Percentiles rank a stretch among this genome's conserved stretches.
phyloP scores from a whole-genome alignment of 2,113 vertebrate species.

The Bufo bufo region DNA sequence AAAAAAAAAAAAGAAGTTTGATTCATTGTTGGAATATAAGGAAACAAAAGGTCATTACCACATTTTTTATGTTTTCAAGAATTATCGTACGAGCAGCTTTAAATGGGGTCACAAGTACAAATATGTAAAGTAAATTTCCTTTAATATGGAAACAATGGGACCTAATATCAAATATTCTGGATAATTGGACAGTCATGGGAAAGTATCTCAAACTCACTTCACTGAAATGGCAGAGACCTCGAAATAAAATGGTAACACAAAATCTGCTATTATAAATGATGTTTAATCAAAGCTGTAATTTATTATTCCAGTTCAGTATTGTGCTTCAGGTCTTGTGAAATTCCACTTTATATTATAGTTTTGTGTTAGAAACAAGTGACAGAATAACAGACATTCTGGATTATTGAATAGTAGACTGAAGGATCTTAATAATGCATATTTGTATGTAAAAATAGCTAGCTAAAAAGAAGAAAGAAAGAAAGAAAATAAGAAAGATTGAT shows the following conservation, averaged over 20 bases:
- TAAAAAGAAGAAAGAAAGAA: no score
- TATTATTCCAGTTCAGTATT: background rate
- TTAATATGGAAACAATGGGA: background rate
- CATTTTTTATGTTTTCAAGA: background rate
- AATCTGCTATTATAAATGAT: no score
- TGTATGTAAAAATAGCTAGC: no score
- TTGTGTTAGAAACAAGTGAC: background rate
- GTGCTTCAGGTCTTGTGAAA: background rate
- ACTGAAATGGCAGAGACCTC: background rate
- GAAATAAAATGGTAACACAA: background rate
- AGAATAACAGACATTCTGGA: background rate
- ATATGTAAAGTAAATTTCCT: background rate
- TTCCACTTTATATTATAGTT: background rate
- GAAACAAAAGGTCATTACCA: background rate
- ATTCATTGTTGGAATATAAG: no score
- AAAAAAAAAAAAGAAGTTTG: background rate
- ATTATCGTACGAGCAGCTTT: background rate
- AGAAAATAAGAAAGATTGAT: no score
- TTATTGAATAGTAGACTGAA: background rate
- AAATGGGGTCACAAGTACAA: background rate
- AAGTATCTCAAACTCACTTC: background rate
- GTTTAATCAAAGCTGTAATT: background rate
- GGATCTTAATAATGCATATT: no score
- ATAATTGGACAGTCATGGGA: background rate
- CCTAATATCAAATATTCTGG: background rate